A percentile compares a stretch with the other conserved stretches of the same genome.
phyloP scores from a whole-genome alignment of 2,888 invertebrate genomes.

The Dryadula phaetusa region DNA sequence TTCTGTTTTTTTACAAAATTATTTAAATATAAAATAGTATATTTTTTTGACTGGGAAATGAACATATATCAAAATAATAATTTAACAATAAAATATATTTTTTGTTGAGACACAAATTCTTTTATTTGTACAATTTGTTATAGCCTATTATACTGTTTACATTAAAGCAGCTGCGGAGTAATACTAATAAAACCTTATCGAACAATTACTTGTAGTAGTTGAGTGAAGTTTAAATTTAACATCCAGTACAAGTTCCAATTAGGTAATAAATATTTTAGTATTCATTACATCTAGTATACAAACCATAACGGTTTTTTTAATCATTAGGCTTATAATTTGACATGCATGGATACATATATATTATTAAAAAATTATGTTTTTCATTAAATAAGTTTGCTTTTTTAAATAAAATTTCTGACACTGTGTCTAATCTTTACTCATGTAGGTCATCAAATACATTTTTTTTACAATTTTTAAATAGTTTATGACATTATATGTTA shows the following conservation, averaged over 20 bases:
- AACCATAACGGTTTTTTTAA: neutral
- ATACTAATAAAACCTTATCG: slow-evolving; percentile 25
- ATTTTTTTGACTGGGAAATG: too few species aligned
- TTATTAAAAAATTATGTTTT: too few species aligned
- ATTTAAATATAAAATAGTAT: too few species aligned
- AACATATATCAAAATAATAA: neutral
- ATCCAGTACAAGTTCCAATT: neutral
- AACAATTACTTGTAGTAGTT: neutral
- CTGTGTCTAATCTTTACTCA: too few species aligned
- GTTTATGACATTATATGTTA: too few species aligned
- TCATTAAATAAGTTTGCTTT: too few species aligned
- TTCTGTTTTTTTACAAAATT: too few species aligned
- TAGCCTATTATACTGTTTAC: neutral
- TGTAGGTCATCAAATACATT: too few species aligned
- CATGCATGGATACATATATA: neutral
- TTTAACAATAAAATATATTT: neutral
- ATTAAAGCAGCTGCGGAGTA: slow-evolving; percentile 1
- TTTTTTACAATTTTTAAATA: too few species aligned
- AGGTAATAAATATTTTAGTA: neutral
- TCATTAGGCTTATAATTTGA: neutral
- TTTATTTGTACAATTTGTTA: slow-evolving; percentile 2
- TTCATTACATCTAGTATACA: neutral
- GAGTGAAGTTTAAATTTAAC: slow-evolving; percentile 3
- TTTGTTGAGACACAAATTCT: neutral
- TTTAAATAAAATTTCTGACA: too few species aligned